Conservation (phyloP, 2,797 vertebrate genomes). For the Epinephelus coioides region DNA sequence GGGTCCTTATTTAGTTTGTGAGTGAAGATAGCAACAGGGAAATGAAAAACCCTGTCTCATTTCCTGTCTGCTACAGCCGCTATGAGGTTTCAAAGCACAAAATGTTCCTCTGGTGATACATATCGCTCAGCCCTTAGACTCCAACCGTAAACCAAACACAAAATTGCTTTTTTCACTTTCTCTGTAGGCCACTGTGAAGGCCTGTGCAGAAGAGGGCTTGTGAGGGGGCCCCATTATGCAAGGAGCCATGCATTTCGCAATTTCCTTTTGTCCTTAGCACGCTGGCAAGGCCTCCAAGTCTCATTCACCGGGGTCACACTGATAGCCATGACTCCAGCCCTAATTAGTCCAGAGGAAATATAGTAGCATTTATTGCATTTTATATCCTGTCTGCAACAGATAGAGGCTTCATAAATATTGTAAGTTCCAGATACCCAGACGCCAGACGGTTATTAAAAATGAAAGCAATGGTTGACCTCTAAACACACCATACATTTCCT, state of each 20-base stretch:
- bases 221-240: slow-evolving; percentile 58
- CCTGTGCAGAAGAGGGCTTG: slow-evolving; percentile 42
- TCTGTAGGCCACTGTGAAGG: slow-evolving; percentile 49
- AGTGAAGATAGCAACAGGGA: slow-evolving; percentile 82
- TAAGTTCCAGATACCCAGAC: slow-evolving; percentile 50
- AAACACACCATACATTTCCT: slow-evolving; percentile 39
- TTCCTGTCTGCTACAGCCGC: slow-evolving; percentile 83
- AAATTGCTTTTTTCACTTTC: slow-evolving; percentile 77
- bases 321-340: slow-evolving; percentile 52
- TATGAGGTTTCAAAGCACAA: slow-evolving; percentile 78
- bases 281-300: slow-evolving; percentile 21
- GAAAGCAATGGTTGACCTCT: slow-evolving; percentile 69
- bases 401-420: slow-evolving; percentile 65
- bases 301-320: slow-evolving; percentile 62
- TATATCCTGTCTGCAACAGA: slow-evolving; percentile 60
- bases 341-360: slow-evolving; percentile 72
- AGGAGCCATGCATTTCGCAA: slow-evolving; percentile 60
- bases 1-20: slow-evolving; percentile 83
- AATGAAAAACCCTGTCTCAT: slow-evolving; percentile 89
- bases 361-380: slow-evolving; percentile 57
- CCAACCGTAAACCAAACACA: slow-evolving; percentile 75
- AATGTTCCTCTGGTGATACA: slow-evolving; percentile 82
- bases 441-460: slow-evolving; percentile 62
- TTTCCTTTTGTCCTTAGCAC: slow-evolving; percentile 68
- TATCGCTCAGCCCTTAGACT: slow-evolving; percentile 81